Evolutionary conservation across 2,113 vertebrate species (phyloP), one percentile per base, ranked within the genome.

Genomic region (Fulmarus glacialis): DNA sequence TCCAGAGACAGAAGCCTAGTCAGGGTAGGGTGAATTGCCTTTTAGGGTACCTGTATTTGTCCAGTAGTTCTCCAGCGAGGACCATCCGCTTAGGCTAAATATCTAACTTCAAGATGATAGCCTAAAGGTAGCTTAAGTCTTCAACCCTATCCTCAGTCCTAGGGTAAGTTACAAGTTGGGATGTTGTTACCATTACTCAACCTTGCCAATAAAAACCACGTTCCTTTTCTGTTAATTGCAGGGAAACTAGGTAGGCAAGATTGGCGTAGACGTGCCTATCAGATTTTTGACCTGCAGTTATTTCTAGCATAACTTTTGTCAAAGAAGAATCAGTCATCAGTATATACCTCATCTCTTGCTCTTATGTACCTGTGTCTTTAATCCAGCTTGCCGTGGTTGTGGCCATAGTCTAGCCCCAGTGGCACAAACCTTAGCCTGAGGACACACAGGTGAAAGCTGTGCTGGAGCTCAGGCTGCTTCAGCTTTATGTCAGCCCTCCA

Each of bases 281-380:
- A 60, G 38, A 38, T 43, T 78, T 88, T 38, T 79, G 40, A 55
- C 56, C 27, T 56, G 73, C 42, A 67, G 52, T 32, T 84, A 24
- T 50, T 78, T 50, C 38, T 48, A n/a, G 18, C 34, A 2, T 72
- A 48, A 50, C 40, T 47, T 21, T 24, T 22, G 6, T 52, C 36
- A 42, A 77, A 81, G 63, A 43, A 66, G 16, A 64, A 17, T 38
- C 74, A 40, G 30, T 38, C 7, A 2, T 64, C 26, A 32, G 42
- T 13, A 52, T 7, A 63, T 23, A 23, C 29, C 45, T 60, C 43
- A 68, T 80, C 50, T 63, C 30, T 59, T 3, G 10, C 19, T 71
- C 19, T 43, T 43, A 11, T 0, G 0, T 30, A 56, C 27, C 42
- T 20, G 34, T 60, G 32, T 14, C 55, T 66, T 40, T 40, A 66